Evolutionary conservation across 2,797 vertebrate genomes (phyloP).

Genomic region (Manis crassicaudata): DNA sequence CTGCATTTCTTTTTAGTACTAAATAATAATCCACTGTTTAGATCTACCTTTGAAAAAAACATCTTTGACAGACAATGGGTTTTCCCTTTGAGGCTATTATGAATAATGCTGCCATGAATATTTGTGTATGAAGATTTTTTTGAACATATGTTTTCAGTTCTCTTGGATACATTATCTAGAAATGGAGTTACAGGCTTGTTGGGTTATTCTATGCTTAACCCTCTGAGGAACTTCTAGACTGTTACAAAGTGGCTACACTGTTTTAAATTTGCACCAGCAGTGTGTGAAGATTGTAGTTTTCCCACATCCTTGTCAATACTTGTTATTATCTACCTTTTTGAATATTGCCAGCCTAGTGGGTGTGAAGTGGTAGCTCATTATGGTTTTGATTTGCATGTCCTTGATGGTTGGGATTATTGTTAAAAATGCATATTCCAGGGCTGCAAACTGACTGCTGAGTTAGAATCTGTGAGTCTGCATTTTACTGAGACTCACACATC

Average conservation of each 20-base stretch:
- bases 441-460: neutral
- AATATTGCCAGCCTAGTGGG: neutral
- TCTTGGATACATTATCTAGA: neutral
- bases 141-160: neutral
- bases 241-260: neutral
- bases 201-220: neutral
- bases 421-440: neutral
- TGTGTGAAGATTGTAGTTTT: neutral
- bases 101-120: neutral
- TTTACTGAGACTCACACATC: neutral
- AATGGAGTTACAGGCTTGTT: neutral
- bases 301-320: neutral
- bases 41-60: neutral
- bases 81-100: neutral
- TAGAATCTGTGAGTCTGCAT: neutral
- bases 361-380: neutral
- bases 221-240: conserved; percentile 11
- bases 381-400: neutral
- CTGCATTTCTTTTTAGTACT: neutral
- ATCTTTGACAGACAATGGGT: neutral
- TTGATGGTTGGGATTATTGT: neutral
- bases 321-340: neutral
- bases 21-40: neutral
- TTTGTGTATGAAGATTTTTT: neutral
- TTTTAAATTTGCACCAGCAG: neutral